A percentile compares a stretch with the other conserved stretches of the same genome.
These are phyloP conservation scores for Octodonta nipae DNA, from an alignment of 2,888 invertebrate genomes.

Conservation along the genomic window DNA sequence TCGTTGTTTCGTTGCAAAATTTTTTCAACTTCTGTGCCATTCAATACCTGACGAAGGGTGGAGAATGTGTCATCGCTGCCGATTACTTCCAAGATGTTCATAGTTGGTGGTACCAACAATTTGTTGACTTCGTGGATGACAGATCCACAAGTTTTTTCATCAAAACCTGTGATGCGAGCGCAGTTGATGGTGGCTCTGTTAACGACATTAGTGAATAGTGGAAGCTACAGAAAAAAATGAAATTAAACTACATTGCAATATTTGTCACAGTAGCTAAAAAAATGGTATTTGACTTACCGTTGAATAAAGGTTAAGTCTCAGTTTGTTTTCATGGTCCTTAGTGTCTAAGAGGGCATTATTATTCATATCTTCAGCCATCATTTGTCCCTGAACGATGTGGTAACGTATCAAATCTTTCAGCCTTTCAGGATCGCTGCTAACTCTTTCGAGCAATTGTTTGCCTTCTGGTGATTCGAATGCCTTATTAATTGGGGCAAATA, in stretches of 20 bases:
- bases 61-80: conserved; percentile 34
- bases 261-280: neutral
- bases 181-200: conserved; percentile 55
- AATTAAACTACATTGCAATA: too few species aligned
- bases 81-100: conserved; percentile 39
- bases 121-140: conserved; percentile 52
- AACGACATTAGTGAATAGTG: conserved; percentile 42
- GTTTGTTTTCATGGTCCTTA: conserved; percentile 31
- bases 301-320: conserved; percentile 48
- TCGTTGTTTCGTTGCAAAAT: conserved; percentile 33
- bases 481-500: conserved; percentile 51
- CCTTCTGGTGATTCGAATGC: conserved; percentile 42
- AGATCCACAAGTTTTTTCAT: conserved; percentile 53
- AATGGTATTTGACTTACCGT: conserved; percentile 33
- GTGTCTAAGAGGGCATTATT: conserved; percentile 43
- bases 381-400: conserved; percentile 45
- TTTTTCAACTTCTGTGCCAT: conserved; percentile 39
- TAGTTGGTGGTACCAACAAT: conserved; percentile 40
- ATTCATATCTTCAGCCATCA: conserved; percentile 42
- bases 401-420: conserved; percentile 47
- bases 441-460: conserved; percentile 30
- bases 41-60: conserved; percentile 34
- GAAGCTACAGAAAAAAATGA: conserved; percentile 36
- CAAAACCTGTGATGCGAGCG: conserved; percentile 45
- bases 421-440: conserved; percentile 35